Base-by-base conservation (phyloP, 2,113 vertebrate genomes). In the Rhea pennata region DNA sequence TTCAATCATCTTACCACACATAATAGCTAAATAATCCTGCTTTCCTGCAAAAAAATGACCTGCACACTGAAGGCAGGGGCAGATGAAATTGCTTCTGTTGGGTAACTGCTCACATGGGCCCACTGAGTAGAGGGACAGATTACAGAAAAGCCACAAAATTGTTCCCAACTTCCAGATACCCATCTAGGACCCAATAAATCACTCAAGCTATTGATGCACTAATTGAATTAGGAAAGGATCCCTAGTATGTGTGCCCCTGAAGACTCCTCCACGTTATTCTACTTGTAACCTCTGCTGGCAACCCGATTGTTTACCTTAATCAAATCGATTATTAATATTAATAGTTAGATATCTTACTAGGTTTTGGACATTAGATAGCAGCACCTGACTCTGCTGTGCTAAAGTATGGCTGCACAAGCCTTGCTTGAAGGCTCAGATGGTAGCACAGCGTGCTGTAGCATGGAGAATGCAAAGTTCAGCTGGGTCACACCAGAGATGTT, bases 1-100 rank as follows among this genome's bases (percentile, higher is more conserved):
- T 96, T 97, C 95, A 86, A 85, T 97, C 95, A 97, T 96, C 95
- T 96, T 90, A 74, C 85, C 27, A 23, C 75, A 91, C 92, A 90
- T 90, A 97, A 96, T 93, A 95, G 95, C 82, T 90, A 92, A 95
- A 95, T 97, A 96, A 98, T 98, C 94, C 84, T 87, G 48, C 79
- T 79, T 91, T 93, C 79, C 84, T 92, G 92, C 67, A 93, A 96
- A 90, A 93, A 84, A 96, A 89, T 95, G 93, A 88, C 88, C 96
- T 91, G 67, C 15, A 15, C 26, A 1, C 48, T 76, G 97, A 84
- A 94, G 96, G 85, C 91, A 92, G 91, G 94, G 70, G 88, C 93
- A 97, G 92, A 93, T 76, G 94, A 84, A 76, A 73, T n/a, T 64
- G 84, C 42, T 81, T 31, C 10, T 9, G 31, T 23, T 15, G 58